Evolutionary conservation across 1,140 invertebrate genomes (phyloP).

Genomic region (Drosophila nannoptera): DNA sequence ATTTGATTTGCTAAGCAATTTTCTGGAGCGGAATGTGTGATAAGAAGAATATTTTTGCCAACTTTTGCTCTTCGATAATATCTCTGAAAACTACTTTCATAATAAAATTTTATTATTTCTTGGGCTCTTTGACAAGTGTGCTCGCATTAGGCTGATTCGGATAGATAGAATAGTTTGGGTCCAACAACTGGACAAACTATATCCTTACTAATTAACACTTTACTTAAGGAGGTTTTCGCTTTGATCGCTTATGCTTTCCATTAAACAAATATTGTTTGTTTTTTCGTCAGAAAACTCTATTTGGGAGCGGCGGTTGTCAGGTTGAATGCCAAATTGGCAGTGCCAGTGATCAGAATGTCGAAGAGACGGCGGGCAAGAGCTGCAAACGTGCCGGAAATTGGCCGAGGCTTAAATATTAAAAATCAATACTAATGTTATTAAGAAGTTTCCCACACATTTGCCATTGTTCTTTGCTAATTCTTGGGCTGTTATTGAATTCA

Average conservation of each 20-base stretch:
- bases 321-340: conserved; percentile 26
- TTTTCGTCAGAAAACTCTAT: conserved; percentile 55
- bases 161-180: conserved; percentile 44
- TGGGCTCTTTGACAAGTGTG: conserved; percentile 44
- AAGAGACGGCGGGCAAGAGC: background rate
- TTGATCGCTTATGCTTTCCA: too few relatives aligned
- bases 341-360: background rate
- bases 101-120: too few relatives aligned
- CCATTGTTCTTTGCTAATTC: too few relatives aligned
- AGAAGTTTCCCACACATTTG: too few relatives aligned
- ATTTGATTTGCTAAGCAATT: background rate
- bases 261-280: too few relatives aligned
- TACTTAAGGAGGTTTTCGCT: conserved; percentile 42
- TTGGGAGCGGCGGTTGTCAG: conserved; percentile 53
- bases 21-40: background rate
- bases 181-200: background rate
- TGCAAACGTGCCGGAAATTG: background rate
- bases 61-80: too few relatives aligned
- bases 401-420: too few relatives aligned
- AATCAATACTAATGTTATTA: too few relatives aligned
- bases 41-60: background rate
- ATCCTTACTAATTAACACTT: background rate
- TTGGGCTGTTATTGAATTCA: conserved; percentile 10
- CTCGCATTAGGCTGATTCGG: conserved; percentile 35
- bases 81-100: too few relatives aligned